Evolutionary conservation across 2,888 invertebrate species (phyloP), one percentile per base, ranked within the genome.

Genomic region (Scrobipalpa atriplicella): DNA sequence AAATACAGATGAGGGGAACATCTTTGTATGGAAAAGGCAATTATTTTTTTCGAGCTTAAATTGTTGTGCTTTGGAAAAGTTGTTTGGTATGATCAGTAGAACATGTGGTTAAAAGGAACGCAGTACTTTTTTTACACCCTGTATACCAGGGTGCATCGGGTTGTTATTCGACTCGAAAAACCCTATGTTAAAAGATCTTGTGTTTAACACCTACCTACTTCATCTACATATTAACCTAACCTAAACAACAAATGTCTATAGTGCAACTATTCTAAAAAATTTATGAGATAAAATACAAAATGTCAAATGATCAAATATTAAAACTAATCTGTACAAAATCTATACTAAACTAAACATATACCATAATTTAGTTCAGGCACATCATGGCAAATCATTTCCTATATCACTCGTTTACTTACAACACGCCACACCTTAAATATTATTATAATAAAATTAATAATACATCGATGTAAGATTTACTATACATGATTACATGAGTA

Each of bases 311-410:
- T 62, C 11, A 38, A 9, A 58, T 2, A 0, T 58, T 16, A 38
- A 58, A 38, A 38, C 29, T 58, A 38, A 16, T 13, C 58, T 58
- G 58, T 58, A 58, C 58, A 58, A 58, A 54, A 58, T 38, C 56
- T 29, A 56, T 36, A 29, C n/a, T 29, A n/a, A 58, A 29, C n/a
- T 29, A n/a, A 58, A 10, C 10, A 65, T 38, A 39, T 47, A 58
- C n/a, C 54, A 61, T 56, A 13, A 9, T 61, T 36, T 41, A 60
- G 9, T 58, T 58, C 81, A 86, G 86, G 88, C 88, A 87, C 86
- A 82, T 81, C 72, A 79, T 80, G 87, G 85, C 84, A 83, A 81
- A 76, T 78, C 76, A 78, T 72, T 77, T 73, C 73, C 71, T 63
- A 66, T 64, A 52, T 63, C 41, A 58, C 16, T 58, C 71, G 72